Evolutionary conservation across 37 sponge, comb jelly and placozoan genomes (phyloP).

Genomic region (Aplysina aerophoba): DNA sequence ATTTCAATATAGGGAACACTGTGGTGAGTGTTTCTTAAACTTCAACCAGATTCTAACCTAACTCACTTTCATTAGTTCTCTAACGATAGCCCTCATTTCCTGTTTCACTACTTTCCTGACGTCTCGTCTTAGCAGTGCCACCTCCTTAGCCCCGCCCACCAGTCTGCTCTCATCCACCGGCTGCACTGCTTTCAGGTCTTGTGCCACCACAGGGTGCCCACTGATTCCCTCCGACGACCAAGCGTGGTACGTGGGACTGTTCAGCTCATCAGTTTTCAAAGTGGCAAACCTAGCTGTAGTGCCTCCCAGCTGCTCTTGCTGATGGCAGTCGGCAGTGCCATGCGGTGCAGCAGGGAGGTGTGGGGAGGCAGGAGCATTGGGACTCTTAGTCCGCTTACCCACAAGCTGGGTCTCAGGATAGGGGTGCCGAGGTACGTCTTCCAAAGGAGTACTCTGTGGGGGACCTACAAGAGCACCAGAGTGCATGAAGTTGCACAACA

Average conservation of each 20-base stretch:
- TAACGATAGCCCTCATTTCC: no score
- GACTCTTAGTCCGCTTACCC: neutral
- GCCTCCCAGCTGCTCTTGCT: no score
- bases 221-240: neutral
- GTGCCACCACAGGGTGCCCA: neutral
- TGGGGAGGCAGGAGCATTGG: neutral
- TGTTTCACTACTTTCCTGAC: no score
- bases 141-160: no score
- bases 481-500: no score
- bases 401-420: neutral
- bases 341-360: neutral
- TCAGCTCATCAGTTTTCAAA: neutral
- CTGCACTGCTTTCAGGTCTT: neutral
- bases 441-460: slow-evolving; percentile 7
- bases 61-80: no score
- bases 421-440: neutral
- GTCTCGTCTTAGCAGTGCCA: no score
- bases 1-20: no score
- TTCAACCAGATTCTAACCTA: no score
- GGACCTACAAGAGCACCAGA: neutral
- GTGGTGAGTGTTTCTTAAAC: no score
- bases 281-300: neutral
- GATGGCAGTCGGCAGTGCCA: neutral
- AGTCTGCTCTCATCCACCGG: no score
- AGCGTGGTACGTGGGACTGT: neutral